Conservation (phyloP, 2,113 vertebrate species). For the Nanorana parkeri region DNA sequence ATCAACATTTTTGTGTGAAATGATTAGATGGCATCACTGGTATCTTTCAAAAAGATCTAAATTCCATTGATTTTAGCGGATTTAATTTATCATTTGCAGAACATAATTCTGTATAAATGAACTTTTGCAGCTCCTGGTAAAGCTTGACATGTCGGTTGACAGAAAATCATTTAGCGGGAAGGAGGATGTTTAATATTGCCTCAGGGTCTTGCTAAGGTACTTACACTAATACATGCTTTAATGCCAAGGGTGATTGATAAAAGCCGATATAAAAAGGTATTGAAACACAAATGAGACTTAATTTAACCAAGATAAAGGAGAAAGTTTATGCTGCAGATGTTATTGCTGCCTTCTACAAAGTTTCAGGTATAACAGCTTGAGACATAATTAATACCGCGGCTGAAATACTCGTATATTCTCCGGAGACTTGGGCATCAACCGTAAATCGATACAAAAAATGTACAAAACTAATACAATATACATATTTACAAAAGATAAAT, state of each 20-base stretch:
- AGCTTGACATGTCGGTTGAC: constrained; percentile 67
- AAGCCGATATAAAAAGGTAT: constrained; percentile 60
- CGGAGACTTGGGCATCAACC: no score
- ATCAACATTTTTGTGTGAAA: constrained; percentile 35
- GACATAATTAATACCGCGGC: neutral
- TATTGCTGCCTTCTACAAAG: constrained; percentile 1
- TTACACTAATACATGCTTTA: constrained; percentile 69
- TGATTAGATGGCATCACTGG: constrained; percentile 45
- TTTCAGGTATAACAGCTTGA: neutral
- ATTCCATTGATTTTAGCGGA: constrained; percentile 73
- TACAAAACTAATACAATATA: no score
- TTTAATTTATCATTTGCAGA: constrained; percentile 74
- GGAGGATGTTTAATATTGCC: constrained; percentile 71
- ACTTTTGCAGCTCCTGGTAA: constrained; percentile 65
- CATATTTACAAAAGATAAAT: no score
- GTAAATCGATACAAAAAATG: no score
- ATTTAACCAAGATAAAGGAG: constrained; percentile 60
- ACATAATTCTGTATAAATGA: constrained; percentile 74
- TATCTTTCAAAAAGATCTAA: constrained; percentile 60
- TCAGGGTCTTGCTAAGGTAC: constrained; percentile 64
- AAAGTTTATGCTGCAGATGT: constrained; percentile 55
- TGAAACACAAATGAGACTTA: constrained; percentile 62
- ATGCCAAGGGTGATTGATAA: constrained; percentile 65
- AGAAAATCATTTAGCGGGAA: constrained; percentile 77
- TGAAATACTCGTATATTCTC: no score